A percentile compares a stretch with the other conserved stretches of the same genome.
These are phyloP conservation scores for Panagrolaimus sp. DNA, from an alignment of 1,140 invertebrate species.

Conservation along the genomic window DNA sequence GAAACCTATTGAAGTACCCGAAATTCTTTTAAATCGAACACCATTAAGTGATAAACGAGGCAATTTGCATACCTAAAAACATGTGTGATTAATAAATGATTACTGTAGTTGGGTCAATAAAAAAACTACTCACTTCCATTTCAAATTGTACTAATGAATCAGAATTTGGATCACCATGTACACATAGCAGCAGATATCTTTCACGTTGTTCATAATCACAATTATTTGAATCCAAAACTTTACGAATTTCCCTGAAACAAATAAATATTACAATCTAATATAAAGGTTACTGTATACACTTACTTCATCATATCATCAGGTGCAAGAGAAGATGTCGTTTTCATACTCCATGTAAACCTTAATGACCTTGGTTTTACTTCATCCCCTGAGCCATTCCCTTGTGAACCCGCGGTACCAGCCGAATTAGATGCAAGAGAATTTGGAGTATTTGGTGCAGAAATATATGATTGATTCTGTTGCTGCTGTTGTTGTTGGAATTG, in stretches of 20 bases:
- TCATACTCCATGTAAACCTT: constrained; percentile 99
- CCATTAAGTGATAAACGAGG: constrained; percentile 95
- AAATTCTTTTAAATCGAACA: constrained; percentile 97
- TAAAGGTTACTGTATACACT: too few relatives aligned
- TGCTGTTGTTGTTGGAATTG: constrained; percentile 37
- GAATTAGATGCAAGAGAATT: constrained; percentile 16
- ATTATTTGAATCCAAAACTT: too few relatives aligned
- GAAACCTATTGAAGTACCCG: constrained; percentile 98
- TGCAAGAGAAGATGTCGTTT: constrained; percentile 94
- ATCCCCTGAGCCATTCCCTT: constrained; percentile 70
- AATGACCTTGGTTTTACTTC: constrained; percentile 84
- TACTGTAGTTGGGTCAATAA: not conserved
- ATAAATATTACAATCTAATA: too few relatives aligned
- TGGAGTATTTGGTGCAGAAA: constrained; percentile 42
- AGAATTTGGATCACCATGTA: constrained; percentile 95
- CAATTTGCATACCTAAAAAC: constrained; percentile 75
- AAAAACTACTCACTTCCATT: constrained; percentile 75
- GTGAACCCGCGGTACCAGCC: not conserved
- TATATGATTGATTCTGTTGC: constrained; percentile 13
- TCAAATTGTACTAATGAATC: constrained; percentile 99
- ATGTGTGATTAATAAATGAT: not conserved
- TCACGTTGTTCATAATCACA: constrained; percentile 97
- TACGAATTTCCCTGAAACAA: too few relatives aligned
- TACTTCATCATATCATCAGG: constrained; percentile 99
- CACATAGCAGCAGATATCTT: constrained; percentile 89